Evolutionary conservation across 2,113 vertebrate genomes (phyloP).

Genomic region (Calcarius ornatus): DNA sequence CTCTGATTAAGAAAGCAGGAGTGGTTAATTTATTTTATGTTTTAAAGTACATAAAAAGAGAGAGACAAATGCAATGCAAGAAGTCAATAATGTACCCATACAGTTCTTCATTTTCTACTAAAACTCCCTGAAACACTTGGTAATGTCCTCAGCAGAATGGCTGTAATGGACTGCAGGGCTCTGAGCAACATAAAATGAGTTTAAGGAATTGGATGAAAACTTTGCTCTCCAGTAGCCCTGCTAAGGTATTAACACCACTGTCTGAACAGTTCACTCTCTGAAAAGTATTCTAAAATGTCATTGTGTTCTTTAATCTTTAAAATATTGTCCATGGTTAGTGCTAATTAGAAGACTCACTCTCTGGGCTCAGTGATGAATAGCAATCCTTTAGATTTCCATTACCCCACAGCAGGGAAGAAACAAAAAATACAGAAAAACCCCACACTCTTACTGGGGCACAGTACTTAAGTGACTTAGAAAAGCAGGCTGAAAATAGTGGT

Average conservation of each 20-base stretch:
- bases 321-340: not conserved
- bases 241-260: not conserved
- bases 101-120: not conserved
- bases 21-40: not conserved
- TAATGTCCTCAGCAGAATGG: not conserved
- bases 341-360: constrained; percentile 4
- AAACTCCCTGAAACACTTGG: not conserved
- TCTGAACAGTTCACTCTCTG: not conserved
- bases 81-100: not conserved
- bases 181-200: not conserved
- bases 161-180: not conserved
- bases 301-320: not conserved
- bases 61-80: not conserved
- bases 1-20: not conserved
- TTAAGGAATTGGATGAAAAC: not conserved
- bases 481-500: not conserved
- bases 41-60: not conserved
- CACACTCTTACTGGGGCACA: not conserved
- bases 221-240: not conserved
- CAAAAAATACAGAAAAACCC: not conserved
- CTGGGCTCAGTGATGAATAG: not conserved
- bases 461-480: not conserved
- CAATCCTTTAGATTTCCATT: not conserved
- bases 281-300: not conserved
- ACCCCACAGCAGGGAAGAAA: not conserved